A percentile compares a stretch with the other conserved stretches of the same genome.
These are phyloP conservation scores for Halcyon leucocephala DNA, from an alignment of 2,797 vertebrate genomes.

Conservation along the genomic window DNA sequence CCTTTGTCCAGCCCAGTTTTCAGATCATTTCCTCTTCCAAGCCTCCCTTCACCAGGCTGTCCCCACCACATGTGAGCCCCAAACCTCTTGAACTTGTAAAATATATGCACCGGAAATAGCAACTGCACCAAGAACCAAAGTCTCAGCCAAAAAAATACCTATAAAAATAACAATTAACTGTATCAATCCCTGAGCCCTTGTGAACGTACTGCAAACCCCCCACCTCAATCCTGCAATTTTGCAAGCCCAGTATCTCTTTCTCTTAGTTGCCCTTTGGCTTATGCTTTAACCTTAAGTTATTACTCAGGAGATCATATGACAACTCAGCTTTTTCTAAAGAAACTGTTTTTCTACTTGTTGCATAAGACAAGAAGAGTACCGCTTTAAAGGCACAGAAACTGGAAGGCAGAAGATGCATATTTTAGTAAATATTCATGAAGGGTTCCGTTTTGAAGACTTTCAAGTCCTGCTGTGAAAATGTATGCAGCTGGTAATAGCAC, in stretches of 20 bases:
- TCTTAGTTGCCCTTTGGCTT: background rate
- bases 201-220: background rate
- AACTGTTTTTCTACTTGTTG: background rate
- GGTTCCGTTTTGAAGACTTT: background rate
- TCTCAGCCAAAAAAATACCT: background rate
- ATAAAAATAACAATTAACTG: background rate
- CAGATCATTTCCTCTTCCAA: background rate
- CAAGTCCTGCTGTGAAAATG: background rate
- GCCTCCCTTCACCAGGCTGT: background rate
- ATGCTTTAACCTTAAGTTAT: conserved; percentile 5
- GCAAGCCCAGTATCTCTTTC: accelerated
- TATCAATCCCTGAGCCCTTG: background rate
- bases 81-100: background rate
- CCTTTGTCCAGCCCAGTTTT: background rate
- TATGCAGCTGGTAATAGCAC: background rate
- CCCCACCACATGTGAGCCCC: accelerated
- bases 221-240: background rate
- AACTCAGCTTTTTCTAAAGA: background rate
- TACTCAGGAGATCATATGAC: background rate
- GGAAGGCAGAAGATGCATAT: background rate
- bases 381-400: background rate
- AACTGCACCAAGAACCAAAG: background rate
- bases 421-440: conserved; percentile 26
- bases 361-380: background rate
- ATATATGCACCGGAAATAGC: background rate